Evolutionary conservation across 2,888 invertebrate genomes (phyloP).

Genomic region (Ornithoptera alexandrae): DNA sequence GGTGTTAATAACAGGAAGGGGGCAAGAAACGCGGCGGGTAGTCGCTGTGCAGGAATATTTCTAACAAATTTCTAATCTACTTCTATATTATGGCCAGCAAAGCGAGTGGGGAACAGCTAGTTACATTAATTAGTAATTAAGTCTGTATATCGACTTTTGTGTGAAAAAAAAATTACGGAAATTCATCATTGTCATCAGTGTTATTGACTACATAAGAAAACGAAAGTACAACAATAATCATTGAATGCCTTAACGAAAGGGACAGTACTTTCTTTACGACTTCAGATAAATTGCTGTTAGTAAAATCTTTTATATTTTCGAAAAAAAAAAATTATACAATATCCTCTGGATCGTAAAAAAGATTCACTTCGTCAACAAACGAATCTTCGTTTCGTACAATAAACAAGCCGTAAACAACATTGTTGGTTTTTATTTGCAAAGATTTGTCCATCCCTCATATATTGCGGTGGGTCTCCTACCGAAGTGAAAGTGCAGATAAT

Average conservation of each 20-base stretch:
- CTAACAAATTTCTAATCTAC: too few species aligned
- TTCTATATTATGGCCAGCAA: too few species aligned
- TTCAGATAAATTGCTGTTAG: conserved; percentile 8
- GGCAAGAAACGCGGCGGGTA: too few species aligned
- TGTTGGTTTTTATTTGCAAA: conserved; percentile 21
- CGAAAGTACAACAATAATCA: conserved; percentile 14
- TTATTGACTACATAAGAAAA: background rate
- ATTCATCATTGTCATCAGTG: background rate
- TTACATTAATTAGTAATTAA: too few species aligned
- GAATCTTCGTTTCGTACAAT: conserved; percentile 32
- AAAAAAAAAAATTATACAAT: conserved; percentile 17
- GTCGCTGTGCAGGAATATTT: too few species aligned
- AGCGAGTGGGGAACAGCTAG: too few species aligned
- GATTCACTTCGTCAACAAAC: conserved; percentile 32
- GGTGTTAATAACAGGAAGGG: too few species aligned
- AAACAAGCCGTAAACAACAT: conserved; percentile 32
- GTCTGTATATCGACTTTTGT: too few species aligned
- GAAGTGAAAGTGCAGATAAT: conserved; percentile 9
- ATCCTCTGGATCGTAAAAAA: conserved; percentile 25
- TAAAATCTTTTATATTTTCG: conserved; percentile 13
- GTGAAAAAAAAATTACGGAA: too few species aligned
- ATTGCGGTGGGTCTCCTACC: conserved; percentile 15
- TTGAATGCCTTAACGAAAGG: conserved; percentile 7
- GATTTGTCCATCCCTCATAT: conserved; percentile 5
- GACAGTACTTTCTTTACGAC: conserved; percentile 16